phyloP scores from a whole-genome alignment of 2,113 vertebrate genomes.

The Pelecanoides urinatrix region DNA sequence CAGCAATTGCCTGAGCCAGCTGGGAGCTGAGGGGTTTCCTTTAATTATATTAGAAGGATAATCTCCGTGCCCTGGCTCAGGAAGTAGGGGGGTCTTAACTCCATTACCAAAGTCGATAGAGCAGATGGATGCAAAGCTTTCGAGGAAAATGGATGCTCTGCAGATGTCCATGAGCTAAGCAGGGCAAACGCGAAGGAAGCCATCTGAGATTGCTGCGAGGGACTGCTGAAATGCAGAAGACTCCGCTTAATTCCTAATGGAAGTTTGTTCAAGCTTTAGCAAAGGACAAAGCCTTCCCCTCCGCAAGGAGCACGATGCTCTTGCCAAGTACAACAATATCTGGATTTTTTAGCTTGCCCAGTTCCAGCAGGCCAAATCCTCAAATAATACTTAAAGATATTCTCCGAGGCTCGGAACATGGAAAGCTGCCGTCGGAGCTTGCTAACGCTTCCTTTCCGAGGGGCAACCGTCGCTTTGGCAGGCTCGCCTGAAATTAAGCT shows the following conservation, averaged over 20 bases:
- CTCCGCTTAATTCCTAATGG: background rate
- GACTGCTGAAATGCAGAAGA: background rate
- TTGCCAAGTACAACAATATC: conserved; percentile 43
- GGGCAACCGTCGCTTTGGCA: background rate
- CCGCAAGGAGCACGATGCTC: background rate
- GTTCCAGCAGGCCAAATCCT: conserved; percentile 33
- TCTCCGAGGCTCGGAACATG: background rate
- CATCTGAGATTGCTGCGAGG: background rate
- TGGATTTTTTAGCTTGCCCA: background rate
- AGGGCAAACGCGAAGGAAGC: background rate
- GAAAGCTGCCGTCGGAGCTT: background rate
- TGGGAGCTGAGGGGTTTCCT: conserved; percentile 49
- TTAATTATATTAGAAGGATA: conserved; percentile 38
- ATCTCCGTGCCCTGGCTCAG: background rate
- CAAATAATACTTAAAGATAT: conserved; percentile 3
- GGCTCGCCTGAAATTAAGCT: background rate
- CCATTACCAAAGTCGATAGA: background rate
- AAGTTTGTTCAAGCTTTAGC: conserved; percentile 31
- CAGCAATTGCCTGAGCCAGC: conserved; percentile 29
- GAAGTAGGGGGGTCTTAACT: conserved; percentile 30
- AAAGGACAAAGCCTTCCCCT: conserved; percentile 15
- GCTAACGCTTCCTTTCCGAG: background rate
- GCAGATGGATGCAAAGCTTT: conserved; percentile 55
- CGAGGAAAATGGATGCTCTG: conserved; percentile 23
- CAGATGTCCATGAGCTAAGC: background rate